Evolutionary conservation across 2,797 vertebrate species (phyloP).

Genomic region (Myripristis jacobus): DNA sequence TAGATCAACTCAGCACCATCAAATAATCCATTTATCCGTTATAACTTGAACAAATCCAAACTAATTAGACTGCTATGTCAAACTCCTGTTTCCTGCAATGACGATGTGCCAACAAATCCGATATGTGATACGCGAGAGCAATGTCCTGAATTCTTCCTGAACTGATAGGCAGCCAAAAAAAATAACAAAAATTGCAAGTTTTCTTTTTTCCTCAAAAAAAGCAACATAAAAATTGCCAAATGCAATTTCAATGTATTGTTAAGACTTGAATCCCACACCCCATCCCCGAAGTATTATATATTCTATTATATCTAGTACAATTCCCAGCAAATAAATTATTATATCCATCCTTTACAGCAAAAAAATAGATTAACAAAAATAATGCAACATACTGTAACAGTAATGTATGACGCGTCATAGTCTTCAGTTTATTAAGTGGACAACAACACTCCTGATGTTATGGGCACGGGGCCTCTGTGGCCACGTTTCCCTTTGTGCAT

Average conservation of each 20-base stretch:
- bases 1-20: slow-evolving; percentile 98
- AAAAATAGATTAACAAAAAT: slow-evolving; percentile 78
- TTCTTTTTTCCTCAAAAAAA: slow-evolving; percentile 62
- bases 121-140: slow-evolving; percentile 74
- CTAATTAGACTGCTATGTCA: slow-evolving; percentile 84
- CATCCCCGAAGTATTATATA: slow-evolving; percentile 72
- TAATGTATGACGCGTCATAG: slow-evolving; percentile 62
- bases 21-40: slow-evolving; percentile 85
- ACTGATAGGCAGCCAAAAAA: slow-evolving; percentile 77
- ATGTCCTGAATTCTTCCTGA: slow-evolving; percentile 81
- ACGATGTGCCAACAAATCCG: slow-evolving; percentile 80
- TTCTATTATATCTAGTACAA: slow-evolving; percentile 76
- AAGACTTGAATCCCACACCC: slow-evolving; percentile 85
- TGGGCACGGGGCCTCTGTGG: slow-evolving; percentile 54
- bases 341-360: slow-evolving; percentile 81
- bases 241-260: slow-evolving; percentile 81
- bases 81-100: slow-evolving; percentile 88
- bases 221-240: slow-evolving; percentile 74
- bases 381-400: slow-evolving; percentile 73
- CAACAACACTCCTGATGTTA: slow-evolving; percentile 69
- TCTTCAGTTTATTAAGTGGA: slow-evolving; percentile 69
- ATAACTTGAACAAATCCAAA: slow-evolving; percentile 79
- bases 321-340: slow-evolving; percentile 79
- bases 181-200: slow-evolving; percentile 58
- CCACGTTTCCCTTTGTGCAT: slow-evolving; percentile 63